These are phyloP conservation scores for Ceuthmochares aereus DNA, from an alignment of 2,113 vertebrate species.

Conservation along the genomic window DNA sequence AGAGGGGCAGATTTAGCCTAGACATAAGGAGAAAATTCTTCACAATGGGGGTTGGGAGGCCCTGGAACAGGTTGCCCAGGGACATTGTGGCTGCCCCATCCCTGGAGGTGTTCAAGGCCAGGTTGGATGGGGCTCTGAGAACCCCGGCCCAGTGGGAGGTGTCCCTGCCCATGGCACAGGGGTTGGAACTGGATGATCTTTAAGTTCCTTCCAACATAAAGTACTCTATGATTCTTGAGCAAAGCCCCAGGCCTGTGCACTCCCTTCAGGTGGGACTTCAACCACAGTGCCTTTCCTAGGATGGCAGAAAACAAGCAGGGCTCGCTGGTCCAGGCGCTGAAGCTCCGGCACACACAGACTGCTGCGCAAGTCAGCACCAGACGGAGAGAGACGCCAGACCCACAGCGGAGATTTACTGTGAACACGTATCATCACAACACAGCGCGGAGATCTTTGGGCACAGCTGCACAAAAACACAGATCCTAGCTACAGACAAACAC, in stretches of 20 bases:
- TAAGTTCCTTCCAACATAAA: too few species aligned
- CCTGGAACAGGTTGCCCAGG: too few species aligned
- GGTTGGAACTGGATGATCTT: too few species aligned
- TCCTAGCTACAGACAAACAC: constrained; percentile 54
- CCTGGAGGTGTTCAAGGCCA: too few species aligned
- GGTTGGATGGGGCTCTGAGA: too few species aligned
- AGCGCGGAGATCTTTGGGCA: constrained; percentile 62
- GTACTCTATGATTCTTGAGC: not conserved
- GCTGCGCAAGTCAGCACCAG: not conserved
- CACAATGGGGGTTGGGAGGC: too few species aligned
- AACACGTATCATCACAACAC: constrained; percentile 39
- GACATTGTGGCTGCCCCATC: too few species aligned
- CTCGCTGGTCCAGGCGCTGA: not conserved
- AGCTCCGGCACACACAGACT: not conserved
- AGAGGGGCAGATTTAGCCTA: too few species aligned
- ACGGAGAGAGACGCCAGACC: not conserved
- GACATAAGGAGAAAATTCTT: too few species aligned
- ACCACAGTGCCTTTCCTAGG: not conserved
- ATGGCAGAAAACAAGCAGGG: accelerated
- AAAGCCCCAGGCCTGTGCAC: not conserved
- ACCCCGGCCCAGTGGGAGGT: too few species aligned
- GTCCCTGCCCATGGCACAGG: too few species aligned
- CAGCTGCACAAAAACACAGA: constrained; percentile 56
- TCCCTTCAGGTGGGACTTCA: not conserved
- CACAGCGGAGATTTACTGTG: constrained; percentile 64